These are phyloP conservation scores for Syngnathoides biaculeatus DNA, from an alignment of 2,113 vertebrate species.

Conservation along the genomic window DNA sequence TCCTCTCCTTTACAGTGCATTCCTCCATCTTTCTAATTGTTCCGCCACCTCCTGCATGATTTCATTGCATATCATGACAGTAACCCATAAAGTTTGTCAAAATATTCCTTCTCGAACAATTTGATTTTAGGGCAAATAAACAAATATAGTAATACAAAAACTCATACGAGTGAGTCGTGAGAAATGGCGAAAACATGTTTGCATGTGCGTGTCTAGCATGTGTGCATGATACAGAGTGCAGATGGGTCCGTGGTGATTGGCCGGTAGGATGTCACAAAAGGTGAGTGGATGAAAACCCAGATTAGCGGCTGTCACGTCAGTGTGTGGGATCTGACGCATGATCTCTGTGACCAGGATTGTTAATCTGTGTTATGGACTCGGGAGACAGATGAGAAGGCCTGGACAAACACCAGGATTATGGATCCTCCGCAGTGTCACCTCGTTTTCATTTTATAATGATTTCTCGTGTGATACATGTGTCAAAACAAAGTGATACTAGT, in stretches of 20 bases:
- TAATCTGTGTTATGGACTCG: constrained; percentile 3
- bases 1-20: no score
- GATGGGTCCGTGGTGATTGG: not conserved
- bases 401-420: not conserved
- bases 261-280: constrained; percentile 1
- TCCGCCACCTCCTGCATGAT: no score
- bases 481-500: no score
- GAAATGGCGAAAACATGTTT: not conserved
- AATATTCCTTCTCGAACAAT: no score
- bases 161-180: not conserved
- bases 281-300: not conserved
- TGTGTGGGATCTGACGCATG: not conserved
- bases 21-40: no score
- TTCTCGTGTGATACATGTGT: no score
- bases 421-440: not conserved
- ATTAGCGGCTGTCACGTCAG: not conserved
- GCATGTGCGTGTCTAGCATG: not conserved
- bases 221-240: not conserved
- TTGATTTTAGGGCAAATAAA: no score
- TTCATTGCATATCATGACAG: no score
- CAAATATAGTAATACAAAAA: not conserved
- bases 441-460: no score
- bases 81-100: no score
- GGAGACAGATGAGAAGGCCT: not conserved
- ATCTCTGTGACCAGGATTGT: not conserved